phyloP scores from a whole-genome alignment of 2,113 vertebrate genomes.

The Gopherus flavomarginatus region DNA sequence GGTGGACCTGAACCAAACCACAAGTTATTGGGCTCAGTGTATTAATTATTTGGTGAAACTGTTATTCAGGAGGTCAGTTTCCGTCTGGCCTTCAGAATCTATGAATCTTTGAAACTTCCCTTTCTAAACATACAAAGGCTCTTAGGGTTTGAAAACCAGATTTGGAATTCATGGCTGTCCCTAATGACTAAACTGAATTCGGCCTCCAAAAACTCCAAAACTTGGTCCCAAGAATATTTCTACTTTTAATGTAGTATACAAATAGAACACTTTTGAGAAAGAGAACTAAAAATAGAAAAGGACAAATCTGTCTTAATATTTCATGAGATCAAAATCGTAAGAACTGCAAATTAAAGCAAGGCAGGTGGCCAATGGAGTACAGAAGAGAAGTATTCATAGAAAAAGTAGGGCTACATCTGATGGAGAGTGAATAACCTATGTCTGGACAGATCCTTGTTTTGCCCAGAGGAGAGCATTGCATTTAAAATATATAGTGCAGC shows the following conservation, averaged over 20 bases:
- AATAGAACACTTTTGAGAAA: constrained; percentile 72
- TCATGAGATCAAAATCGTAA: constrained; percentile 69
- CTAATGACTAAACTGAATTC: background rate
- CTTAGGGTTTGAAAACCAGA: background rate
- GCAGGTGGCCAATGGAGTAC: constrained; percentile 55
- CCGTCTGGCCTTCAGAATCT: background rate
- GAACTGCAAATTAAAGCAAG: constrained; percentile 70
- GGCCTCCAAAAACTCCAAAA: background rate
- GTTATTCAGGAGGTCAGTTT: constrained; percentile 9
- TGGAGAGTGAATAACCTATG: background rate
- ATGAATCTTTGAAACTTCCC: background rate
- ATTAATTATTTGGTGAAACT: background rate
- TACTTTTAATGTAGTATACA: constrained; percentile 59
- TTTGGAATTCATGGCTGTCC: background rate
- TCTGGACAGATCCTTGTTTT: background rate
- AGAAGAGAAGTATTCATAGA: constrained; percentile 42
- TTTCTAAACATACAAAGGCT: background rate
- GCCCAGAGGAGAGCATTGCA: background rate
- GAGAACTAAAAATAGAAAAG: constrained; percentile 65
- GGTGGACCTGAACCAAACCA: constrained; percentile 19
- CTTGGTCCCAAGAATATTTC: constrained; percentile 9
- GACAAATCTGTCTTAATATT: constrained; percentile 72
- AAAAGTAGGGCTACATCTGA: background rate
- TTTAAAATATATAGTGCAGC: background rate
- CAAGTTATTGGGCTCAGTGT: constrained; percentile 1